Base-by-base conservation (phyloP, 2,888 invertebrate genomes). In the Philonicus albiceps region DNA sequence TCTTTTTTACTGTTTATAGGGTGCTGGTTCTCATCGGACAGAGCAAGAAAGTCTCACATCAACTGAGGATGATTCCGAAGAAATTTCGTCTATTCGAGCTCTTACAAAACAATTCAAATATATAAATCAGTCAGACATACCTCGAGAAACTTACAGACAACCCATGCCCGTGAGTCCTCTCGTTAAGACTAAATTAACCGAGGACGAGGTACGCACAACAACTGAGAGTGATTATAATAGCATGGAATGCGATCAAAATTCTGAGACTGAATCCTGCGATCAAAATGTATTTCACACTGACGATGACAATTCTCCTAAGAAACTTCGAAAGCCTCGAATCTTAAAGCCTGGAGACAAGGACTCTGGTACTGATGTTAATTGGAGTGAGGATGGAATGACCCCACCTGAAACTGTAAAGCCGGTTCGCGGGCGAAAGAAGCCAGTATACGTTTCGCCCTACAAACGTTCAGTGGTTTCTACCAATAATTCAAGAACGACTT, bases 391-490 rank as follows among this genome's bases (percentile, higher is more conserved):
- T 74, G 84, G 89, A 11, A 92, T 91, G 43, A 93, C 88, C 1
- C 88, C 88, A 72, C 55, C 88, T 85, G 89, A 72, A 76, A 90
- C 89, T 8, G 88, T 89, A 0, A 92, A 91, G 86, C 88, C 89
- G 4, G 90, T 92, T 34, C 90, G 92, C 27, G 92, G 93, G 1
- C 93, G 94, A 0, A 96, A 95, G 90, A 92, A 92, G 87, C 94
- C 95, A 0, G 92, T 95, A 64, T 96, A 96, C 90, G 93, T 95
- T 19, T 94, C 95, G 13, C 94, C 94, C 11, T 94, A 94, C 90
- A 91, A 93, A 89, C 90, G 93, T 84, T 93, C 90, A 87, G 90
- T 91, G 0, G 90, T 93, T 1, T 76, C 85, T 7, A 93, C 92
- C 86, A 93, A 87, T 55, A 89, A 90, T 7, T 93, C 92, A 86